Evolutionary conservation across 2,888 invertebrate genomes (phyloP).

Genomic region (Pachliopta kotzebuea): DNA sequence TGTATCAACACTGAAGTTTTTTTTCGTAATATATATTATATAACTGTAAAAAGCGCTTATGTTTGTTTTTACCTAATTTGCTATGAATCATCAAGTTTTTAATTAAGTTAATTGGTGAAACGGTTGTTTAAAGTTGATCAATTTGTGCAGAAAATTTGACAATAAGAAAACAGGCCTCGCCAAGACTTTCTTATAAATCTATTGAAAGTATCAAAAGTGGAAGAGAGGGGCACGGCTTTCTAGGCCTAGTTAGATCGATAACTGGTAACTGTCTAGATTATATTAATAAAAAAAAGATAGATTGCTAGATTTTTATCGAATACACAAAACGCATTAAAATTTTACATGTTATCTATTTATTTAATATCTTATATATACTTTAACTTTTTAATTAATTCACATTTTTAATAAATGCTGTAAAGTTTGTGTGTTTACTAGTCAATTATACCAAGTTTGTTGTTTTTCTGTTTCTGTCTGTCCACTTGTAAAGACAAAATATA

Average conservation of each 20-base stretch:
- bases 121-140: neutral
- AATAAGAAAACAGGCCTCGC: conserved; percentile 17
- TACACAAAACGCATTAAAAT: neutral
- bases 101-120: neutral
- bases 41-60: conserved; percentile 9
- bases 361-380: too few species aligned
- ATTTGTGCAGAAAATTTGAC: conserved; percentile 2
- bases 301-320: too few species aligned
- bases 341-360: too few species aligned
- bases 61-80: neutral
- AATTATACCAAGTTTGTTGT: too few species aligned
- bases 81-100: neutral
- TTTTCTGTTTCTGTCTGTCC: too few species aligned
- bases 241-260: conserved; percentile 28
- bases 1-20: conserved; percentile 14
- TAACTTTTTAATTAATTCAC: too few species aligned
- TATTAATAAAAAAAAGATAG: neutral
- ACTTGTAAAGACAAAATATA: too few species aligned
- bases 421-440: too few species aligned
- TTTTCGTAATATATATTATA: conserved; percentile 23
- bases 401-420: too few species aligned
- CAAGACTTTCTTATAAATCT: conserved; percentile 3
- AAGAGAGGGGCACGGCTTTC: conserved; percentile 20
- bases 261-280: neutral
- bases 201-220: conserved; percentile 11